Conservation (phyloP, 2,888 invertebrate species). For the Mythimna albipuncta region DNA sequence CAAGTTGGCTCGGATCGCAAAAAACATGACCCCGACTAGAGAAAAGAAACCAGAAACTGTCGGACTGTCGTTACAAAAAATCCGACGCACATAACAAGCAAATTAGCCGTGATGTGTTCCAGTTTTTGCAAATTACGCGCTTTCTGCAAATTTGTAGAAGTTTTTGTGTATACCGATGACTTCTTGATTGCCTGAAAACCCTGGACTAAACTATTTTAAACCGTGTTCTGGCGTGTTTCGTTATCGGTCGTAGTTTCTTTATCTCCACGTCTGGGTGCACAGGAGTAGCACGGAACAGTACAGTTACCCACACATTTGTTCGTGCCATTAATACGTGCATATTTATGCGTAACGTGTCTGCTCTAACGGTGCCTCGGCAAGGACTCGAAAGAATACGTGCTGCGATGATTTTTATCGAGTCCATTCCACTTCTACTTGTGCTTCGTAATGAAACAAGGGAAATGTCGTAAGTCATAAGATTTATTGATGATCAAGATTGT, state of each 20-base stretch:
- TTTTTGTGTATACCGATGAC: constrained; percentile 38
- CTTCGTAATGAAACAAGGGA: constrained; percentile 64
- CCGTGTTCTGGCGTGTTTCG: constrained; percentile 42
- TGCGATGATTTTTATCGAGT: constrained; percentile 67
- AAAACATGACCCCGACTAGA: constrained; percentile 67
- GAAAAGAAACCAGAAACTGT: constrained; percentile 71
- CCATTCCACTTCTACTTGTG: constrained; percentile 46
- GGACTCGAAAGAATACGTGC: constrained; percentile 82
- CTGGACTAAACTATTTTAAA: constrained; percentile 11
- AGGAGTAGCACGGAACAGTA: constrained; percentile 81
- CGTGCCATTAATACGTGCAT: constrained; percentile 87
- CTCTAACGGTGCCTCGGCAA: constrained; percentile 84
- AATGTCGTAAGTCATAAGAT: constrained; percentile 66
- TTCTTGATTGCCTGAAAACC: constrained; percentile 6
- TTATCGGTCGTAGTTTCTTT: constrained; percentile 74
- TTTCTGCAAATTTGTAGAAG: constrained; percentile 54
- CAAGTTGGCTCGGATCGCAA: constrained; percentile 64
- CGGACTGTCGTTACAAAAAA: constrained; percentile 66
- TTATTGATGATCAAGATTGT: constrained; percentile 65
- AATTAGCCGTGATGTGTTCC: constrained; percentile 75
- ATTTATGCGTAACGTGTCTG: constrained; percentile 88
- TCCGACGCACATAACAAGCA: constrained; percentile 68
- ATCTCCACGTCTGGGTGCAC: constrained; percentile 75
- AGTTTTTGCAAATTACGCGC: constrained; percentile 70
- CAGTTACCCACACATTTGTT: constrained; percentile 86